Evolutionary conservation across 2,888 invertebrate genomes (phyloP), one percentile per base, ranked within the genome.

Genomic region (Acronicta alni): DNA sequence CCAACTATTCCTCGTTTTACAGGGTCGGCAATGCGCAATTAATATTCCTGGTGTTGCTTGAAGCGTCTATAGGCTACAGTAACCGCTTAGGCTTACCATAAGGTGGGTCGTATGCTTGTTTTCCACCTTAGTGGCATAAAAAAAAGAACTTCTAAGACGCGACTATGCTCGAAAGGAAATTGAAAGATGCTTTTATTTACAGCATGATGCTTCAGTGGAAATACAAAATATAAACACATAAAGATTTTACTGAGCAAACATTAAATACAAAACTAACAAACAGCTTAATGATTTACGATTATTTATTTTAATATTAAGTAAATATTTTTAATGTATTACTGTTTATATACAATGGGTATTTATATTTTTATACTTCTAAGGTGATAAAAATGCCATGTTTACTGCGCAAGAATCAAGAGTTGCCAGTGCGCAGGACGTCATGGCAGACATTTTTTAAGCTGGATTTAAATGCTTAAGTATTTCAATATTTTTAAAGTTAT

Each of bases 271-370:
- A 17, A 16, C 41, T 16, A 41, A 35, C 41, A 49, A 39, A 38
- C 37, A 39, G 16, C 48, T 15, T 26, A 35, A 48, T 49, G 41
- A 49, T 49, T 49, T 41, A 49, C 30, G 49, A 49, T 49, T 41
- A 49, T 49, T 49, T 49, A 49, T 16, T 26, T 39, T 16, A 46
- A 41, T 39, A 49, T n/a, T 35, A 14, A 8, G 7, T 30, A 41
- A 39, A 49, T 49, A 39, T 49, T 41, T 48, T 16, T 9, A n/a
- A 15, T 2, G n/a, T n/a, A 20, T 37, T 8, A 47, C 30, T 16
- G 16, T 44, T 26, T 45, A 30, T 30, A 30, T 16, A 4, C 14
- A 32, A 3, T 26, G 9, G 9, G 7, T 14, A 14, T 16, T 44
- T 10, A 7, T 9, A 26, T 20, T 10, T 16, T 44, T 44, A 30